A percentile compares a stretch with the other conserved stretches of the same genome.
Evolutionary conservation across 2,888 invertebrate genomes (phyloP).

Genomic region (Phortica okadai): DNA sequence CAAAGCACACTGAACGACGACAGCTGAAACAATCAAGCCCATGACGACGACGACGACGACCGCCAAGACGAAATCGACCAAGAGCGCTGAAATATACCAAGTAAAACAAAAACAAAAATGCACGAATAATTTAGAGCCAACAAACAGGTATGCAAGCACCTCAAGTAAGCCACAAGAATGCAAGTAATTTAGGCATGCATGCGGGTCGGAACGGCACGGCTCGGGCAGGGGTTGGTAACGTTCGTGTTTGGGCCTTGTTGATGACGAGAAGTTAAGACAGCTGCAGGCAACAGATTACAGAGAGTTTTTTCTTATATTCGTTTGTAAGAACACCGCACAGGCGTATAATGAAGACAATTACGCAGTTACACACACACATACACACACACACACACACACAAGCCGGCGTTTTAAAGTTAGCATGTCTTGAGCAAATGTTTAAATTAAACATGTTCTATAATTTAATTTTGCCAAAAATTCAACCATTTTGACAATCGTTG

Average conservation of each 20-base stretch:
- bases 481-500: neutral
- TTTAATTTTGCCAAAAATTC: neutral
- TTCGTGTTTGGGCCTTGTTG: neutral
- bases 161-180: conserved; percentile 20
- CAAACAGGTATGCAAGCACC: conserved; percentile 23
- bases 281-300: neutral
- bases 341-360: conserved; percentile 19
- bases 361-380: conserved; percentile 3
- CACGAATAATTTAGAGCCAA: conserved; percentile 8
- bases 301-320: neutral
- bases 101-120: neutral
- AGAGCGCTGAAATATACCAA: no score
- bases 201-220: neutral
- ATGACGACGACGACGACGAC: neutral
- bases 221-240: neutral
- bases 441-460: neutral
- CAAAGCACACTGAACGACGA: neutral
- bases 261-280: neutral
- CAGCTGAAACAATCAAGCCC: neutral
- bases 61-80: neutral
- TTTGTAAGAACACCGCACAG: neutral
- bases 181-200: conserved; percentile 28
- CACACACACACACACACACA: conserved; percentile 7
- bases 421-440: neutral
- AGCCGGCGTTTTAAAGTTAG: neutral